Base-by-base conservation (phyloP, 2,888 invertebrate species). In the Deroplatys truncata region DNA sequence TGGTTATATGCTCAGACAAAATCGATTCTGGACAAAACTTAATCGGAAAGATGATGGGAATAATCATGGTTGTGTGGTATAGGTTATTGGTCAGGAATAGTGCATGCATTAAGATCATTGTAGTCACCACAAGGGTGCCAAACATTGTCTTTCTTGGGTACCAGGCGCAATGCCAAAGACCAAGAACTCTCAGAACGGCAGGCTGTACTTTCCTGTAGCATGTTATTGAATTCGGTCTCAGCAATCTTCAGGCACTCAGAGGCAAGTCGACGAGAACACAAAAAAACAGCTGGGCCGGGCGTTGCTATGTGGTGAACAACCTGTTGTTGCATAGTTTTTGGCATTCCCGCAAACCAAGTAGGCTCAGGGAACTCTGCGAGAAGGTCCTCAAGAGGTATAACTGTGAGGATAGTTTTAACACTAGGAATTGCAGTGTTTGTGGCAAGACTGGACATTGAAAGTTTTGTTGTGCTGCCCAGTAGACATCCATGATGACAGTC, bases 221-320 rank as follows among this genome's bases (percentile, higher is more conserved):
- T 16, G 15, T 82, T 89, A 2, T 92, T 90, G 84, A 93, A 92
- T 88, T 93, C 92, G 2, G 89, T 25, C 82, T 92, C 91, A 0
- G 92, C 92, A 2, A 92, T 91, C 49, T 91, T 91, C 0, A 92
- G 88, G 49, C 91, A 91, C 28, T 92, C 92, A 0, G 92, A 92
- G 28, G 91, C 90, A 56, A 35, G 84, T 86, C 8, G 91, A 91
- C 1, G 85, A 49, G 85, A 49, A 10, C 56, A 5, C 15, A 43
- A 56, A 28, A 28, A 28, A 7, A 86, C 86, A 9, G 93, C 93
- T 43, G 92, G 92, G 25, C 93, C 92, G 1, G 91, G 35, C 9
- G 91, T 92, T 15, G 92, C 92, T 13, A 92, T 92, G 90, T 91
- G 91, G 83, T 92, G 92, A 4, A 29, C 10, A 35, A 35, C 35